Evolutionary conservation across 2,113 vertebrate species (phyloP).

Genomic region (Saccopteryx leptura): DNA sequence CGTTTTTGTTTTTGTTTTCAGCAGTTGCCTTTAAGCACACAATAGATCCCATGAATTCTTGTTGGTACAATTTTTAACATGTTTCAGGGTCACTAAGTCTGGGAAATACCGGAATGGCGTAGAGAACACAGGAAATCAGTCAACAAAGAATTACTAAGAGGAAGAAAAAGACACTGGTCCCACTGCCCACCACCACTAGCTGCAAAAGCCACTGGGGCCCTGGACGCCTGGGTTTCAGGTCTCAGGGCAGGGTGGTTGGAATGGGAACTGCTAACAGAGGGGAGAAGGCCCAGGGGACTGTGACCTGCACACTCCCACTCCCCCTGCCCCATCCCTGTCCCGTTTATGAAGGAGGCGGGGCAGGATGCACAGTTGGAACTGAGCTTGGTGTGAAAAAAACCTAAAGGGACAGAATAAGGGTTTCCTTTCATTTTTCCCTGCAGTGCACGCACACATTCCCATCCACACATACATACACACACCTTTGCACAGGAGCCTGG

Average conservation of each 20-base stretch:
- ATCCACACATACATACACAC: background rate
- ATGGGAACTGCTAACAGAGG: background rate
- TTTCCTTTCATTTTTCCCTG: slow-evolving; percentile 44
- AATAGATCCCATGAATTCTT: slow-evolving; percentile 17
- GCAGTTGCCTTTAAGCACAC: background rate
- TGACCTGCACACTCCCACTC: background rate
- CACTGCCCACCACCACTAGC: background rate
- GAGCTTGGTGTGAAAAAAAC: background rate
- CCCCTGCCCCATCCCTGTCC: background rate
- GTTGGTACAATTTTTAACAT: background rate
- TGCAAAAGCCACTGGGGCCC: background rate
- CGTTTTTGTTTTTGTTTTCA: background rate
- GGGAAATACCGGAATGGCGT: slow-evolving; percentile 25
- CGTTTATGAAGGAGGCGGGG: too few relatives aligned
- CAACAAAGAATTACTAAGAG: background rate
- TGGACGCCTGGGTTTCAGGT: background rate
- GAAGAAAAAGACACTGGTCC: background rate
- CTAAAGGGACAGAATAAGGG: background rate
- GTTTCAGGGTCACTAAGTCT: background rate
- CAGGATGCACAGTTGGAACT: background rate
- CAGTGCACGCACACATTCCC: background rate
- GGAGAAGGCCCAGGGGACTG: background rate
- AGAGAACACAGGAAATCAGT: background rate
- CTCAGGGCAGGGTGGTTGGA: background rate
- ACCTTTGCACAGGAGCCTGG: background rate